phyloP scores from a whole-genome alignment of 2,113 vertebrate genomes.

The Toxotes jaculatrix region DNA sequence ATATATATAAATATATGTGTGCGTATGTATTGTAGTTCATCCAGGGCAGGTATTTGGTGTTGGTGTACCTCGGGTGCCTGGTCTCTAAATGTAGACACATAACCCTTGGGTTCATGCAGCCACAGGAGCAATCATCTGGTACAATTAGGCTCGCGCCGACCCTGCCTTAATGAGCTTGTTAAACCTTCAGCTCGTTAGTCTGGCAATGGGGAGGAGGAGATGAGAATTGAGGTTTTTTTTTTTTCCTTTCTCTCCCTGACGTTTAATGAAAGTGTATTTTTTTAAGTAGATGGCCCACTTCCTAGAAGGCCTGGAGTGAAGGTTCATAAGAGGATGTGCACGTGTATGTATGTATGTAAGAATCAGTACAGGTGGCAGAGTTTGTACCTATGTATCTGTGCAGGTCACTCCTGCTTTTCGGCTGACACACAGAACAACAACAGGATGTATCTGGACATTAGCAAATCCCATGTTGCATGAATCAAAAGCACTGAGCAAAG shows the following conservation, averaged over 20 bases:
- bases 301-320: slow-evolving; percentile 35
- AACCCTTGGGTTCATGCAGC: slow-evolving; percentile 57
- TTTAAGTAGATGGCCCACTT: slow-evolving; percentile 63
- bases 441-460: no score
- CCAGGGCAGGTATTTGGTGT: slow-evolving; percentile 17
- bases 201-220: slow-evolving; percentile 48
- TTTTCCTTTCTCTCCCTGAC: slow-evolving; percentile 9
- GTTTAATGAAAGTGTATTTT: slow-evolving; percentile 53
- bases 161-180: slow-evolving; percentile 70
- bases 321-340: slow-evolving; percentile 12
- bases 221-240: slow-evolving; percentile 16
- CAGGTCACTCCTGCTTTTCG: not conserved
- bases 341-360: not conserved
- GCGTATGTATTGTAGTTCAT: slow-evolving; percentile 6
- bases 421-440: no score
- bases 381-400: not conserved
- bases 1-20: no score
- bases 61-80: not conserved
- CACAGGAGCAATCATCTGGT: slow-evolving; percentile 62
- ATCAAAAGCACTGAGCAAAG: no score
- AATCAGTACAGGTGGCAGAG: not conserved
- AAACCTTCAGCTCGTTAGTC: slow-evolving; percentile 60
- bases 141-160: slow-evolving; percentile 62
- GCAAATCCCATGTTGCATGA: no score
- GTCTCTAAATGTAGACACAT: slow-evolving; percentile 55